Evolutionary conservation across 1,140 invertebrate genomes (phyloP).

Genomic region (Trinorchestia longiramus): DNA sequence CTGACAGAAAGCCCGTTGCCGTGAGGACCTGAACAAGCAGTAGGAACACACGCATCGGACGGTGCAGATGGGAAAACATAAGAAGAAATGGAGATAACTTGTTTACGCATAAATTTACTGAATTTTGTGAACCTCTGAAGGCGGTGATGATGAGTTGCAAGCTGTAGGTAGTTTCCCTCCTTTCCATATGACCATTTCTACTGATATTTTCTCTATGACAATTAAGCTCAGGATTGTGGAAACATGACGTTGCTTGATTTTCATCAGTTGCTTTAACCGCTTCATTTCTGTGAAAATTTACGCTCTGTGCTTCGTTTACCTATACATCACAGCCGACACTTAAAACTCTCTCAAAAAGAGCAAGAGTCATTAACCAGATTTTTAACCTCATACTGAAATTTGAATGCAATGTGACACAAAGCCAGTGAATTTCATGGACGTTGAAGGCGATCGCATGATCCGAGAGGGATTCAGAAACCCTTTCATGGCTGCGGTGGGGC

Average conservation of each 20-base stretch:
- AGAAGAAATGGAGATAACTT: no score
- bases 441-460: slow-evolving; percentile 6
- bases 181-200: not conserved
- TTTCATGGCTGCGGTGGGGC: not conserved
- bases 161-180: not conserved
- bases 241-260: not conserved
- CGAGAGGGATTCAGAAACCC: not conserved
- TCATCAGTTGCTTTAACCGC: not conserved
- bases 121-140: no score
- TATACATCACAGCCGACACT: not conserved
- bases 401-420: not conserved
- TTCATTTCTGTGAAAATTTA: not conserved
- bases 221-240: not conserved
- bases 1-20: no score
- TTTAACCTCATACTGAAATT: not conserved
- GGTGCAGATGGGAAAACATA: no score
- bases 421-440: not conserved
- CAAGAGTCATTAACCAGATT: not conserved
- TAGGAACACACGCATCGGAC: no score
- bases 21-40: no score
- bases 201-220: not conserved
- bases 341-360: not conserved
- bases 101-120: no score
- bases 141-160: no score
- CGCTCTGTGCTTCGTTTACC: not conserved